Evolutionary conservation across 2,797 vertebrate genomes (phyloP), one percentile per base, ranked within the genome.

Genomic region (Chaetodon trifasciatus): DNA sequence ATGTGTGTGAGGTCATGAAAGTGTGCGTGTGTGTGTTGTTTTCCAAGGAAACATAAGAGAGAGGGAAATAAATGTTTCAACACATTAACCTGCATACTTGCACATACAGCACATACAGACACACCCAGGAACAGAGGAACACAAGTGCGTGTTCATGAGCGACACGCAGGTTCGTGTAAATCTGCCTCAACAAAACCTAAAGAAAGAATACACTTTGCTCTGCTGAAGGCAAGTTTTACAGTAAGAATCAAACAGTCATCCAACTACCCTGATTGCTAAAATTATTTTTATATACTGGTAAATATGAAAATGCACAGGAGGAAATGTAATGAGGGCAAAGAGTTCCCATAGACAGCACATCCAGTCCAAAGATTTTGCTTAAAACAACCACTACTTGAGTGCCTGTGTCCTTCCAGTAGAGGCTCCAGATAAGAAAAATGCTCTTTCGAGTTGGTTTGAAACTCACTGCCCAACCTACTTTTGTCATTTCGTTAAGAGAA

Each of bases 61-160:
- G 37, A 52, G 4, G 70, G 6, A 56, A 39, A 74, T 62, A 35
- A 72, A 79, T 70, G 56, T 67, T 87, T 78, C 10, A 69, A 2
- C 35, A 50, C 68, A 56, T 21, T 47, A 56, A 58, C 10, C 24
- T 40, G 23, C 52, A 9, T 9, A 40, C 21, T 12, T 21, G 42
- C 42, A 73, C 5, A 42, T 50, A 55, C 10, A 32, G 19, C 44
- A n/a, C 5, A 21, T 2, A 1, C 32, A 24, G 6, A 56, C 24
- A 52, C 8, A 28, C 1, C 55, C 17, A 42, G 16, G 3, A 47
- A 60, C 32, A 46, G 9, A 49, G 5, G 19, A 28, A 66, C 15
- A 60, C 56, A 62, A 24, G 47, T 62, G 15, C 5, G 23, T 50
- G 6, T 53, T 32, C 23, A 44, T 66, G 50, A 16, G 64, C 12